Conservation (phyloP, 2,888 invertebrate species). For the Rapana venosa region DNA sequence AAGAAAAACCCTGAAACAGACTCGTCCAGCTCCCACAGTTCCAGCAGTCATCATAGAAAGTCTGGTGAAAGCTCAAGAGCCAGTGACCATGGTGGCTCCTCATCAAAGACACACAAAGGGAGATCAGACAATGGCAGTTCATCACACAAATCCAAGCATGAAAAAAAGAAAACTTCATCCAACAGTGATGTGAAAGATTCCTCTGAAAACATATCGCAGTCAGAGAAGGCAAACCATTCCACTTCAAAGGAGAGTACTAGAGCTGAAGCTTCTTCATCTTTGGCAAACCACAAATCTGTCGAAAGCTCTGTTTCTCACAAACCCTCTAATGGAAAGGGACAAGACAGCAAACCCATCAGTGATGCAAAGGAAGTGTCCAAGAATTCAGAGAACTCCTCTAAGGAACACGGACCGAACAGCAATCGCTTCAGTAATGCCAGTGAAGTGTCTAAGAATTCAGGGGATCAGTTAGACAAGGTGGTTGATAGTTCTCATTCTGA, state of each 20-base stretch:
- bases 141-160: too few relatives aligned
- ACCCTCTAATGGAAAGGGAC: neutral
- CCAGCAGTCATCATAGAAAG: neutral
- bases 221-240: too few relatives aligned
- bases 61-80: neutral
- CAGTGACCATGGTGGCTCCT: neutral
- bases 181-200: too few relatives aligned
- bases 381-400: neutral
- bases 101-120: too few relatives aligned
- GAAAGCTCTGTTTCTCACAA: too few relatives aligned
- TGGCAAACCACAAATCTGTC: too few relatives aligned
- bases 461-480: neutral
- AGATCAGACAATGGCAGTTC: too few relatives aligned
- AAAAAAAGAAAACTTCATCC: too few relatives aligned
- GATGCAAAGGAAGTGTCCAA: neutral
- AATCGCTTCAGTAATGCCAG: neutral
- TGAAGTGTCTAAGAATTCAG: neutral
- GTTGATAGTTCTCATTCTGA: neutral
- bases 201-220: neutral
- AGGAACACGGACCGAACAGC: neutral
- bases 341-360: neutral
- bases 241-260: too few relatives aligned
- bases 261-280: too few relatives aligned
- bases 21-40: neutral
- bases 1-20: neutral